Percentiles rank a stretch among this genome's conserved stretches.
Conservation (phyloP, 2,888 invertebrate genomes). For the Rhagonycha lutea region DNA sequence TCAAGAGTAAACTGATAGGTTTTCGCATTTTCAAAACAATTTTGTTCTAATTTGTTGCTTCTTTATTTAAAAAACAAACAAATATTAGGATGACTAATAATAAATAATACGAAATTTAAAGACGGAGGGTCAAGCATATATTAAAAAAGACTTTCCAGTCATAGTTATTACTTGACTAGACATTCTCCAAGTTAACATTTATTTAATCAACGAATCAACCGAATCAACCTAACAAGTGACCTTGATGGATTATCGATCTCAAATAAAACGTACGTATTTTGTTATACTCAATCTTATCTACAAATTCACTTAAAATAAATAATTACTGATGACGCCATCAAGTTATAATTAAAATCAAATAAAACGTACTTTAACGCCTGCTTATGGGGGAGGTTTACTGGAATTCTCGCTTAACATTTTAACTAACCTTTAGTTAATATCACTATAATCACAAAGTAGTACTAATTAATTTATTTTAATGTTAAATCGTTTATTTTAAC, state of each 20-base stretch:
- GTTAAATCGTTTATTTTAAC: background rate
- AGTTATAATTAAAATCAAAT: background rate
- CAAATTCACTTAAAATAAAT: background rate
- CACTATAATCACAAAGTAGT: background rate
- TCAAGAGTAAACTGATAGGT: background rate
- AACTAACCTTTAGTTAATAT: background rate
- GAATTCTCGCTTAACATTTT: background rate
- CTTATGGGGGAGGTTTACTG: background rate
- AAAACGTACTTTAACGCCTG: background rate
- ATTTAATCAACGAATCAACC: background rate
- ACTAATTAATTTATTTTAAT: background rate
- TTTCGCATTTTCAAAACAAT: background rate
- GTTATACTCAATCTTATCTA: background rate
- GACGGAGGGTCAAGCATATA: background rate
- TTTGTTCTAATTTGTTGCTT: too few species aligned
- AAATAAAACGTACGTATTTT: background rate
- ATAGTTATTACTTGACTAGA: background rate
- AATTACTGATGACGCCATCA: background rate
- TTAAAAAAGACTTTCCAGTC: background rate
- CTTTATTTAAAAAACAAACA: background rate
- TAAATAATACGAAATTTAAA: background rate
- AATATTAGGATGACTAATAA: background rate
- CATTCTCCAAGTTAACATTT: background rate
- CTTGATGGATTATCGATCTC: background rate
- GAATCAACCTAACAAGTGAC: background rate